These are phyloP conservation scores for Rhinopomastus cyanomelas DNA, from an alignment of 2,113 vertebrate genomes.

Conservation along the genomic window DNA sequence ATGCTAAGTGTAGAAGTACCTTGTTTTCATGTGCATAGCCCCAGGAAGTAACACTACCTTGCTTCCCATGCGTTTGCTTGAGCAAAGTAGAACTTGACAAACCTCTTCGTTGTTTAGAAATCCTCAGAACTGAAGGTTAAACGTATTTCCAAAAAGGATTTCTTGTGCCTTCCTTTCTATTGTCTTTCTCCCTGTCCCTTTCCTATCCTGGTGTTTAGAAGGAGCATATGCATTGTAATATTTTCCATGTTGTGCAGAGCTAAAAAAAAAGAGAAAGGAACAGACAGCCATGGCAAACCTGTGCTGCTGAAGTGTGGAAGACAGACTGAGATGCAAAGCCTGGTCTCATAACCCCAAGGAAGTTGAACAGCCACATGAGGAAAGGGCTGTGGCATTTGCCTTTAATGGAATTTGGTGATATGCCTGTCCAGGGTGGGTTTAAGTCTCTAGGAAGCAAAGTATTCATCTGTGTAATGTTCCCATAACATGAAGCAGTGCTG, in stretches of 20 bases:
- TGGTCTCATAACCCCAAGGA: not conserved
- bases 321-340: not conserved
- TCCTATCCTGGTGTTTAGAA: not conserved
- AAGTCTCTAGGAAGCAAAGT: not conserved
- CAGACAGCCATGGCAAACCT: accelerated
- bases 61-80: not conserved
- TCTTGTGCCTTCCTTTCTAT: not conserved
- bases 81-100: not conserved
- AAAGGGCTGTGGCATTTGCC: not conserved
- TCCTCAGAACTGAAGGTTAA: not conserved
- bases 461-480: not conserved
- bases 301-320: not conserved
- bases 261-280: not conserved
- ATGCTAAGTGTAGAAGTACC: not conserved
- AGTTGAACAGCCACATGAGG: not conserved
- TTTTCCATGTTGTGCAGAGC: not conserved
- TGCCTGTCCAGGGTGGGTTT: accelerated
- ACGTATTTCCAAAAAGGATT: not conserved
- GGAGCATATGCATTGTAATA: not conserved
- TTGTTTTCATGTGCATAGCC: not conserved
- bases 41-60: not conserved
- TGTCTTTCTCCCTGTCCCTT: not conserved
- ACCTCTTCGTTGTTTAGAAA: not conserved
- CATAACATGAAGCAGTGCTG: not conserved
- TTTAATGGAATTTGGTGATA: not conserved